Conservation (phyloP, 2,113 vertebrate species). For the Cephalopterus ornatus region DNA sequence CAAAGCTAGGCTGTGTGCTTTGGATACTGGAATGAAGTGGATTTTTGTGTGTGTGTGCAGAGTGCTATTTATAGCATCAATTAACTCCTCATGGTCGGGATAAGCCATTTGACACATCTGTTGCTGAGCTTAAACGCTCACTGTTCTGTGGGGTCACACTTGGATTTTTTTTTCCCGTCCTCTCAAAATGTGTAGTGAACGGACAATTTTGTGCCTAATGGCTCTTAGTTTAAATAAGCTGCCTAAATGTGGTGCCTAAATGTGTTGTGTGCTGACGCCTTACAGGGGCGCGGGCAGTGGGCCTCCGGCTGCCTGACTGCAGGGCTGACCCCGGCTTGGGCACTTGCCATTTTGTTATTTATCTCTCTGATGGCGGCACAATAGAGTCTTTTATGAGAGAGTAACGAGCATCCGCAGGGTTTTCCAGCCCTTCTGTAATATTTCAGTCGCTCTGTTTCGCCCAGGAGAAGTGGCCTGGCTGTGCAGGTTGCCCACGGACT, state of each 20-base stretch:
- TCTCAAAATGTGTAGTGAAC: neutral
- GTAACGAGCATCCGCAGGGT: neutral
- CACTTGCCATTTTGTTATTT: neutral
- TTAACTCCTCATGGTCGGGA: conserved; percentile 53
- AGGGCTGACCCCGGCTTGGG: neutral
- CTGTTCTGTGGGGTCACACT: neutral
- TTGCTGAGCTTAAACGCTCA: conserved; percentile 22
- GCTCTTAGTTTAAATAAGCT: neutral
- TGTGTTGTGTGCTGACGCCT: fast-evolving
- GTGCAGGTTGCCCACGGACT: neutral
- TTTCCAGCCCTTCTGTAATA: neutral
- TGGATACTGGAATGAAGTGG: neutral
- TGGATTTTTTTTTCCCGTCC: neutral
- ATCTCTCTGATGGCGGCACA: neutral
- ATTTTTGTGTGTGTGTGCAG: neutral
- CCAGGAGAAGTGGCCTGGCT: neutral
- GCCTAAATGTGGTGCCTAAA: neutral
- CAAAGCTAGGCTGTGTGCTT: neutral
- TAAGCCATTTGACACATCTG: conserved; percentile 53
- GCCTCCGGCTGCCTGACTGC: neutral
- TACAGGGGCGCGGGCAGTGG: fast-evolving
- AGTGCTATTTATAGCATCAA: conserved; percentile 63
- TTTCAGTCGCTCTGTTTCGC: neutral
- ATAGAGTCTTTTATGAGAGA: neutral
- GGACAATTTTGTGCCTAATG: neutral